A percentile compares a stretch with the other conserved stretches of the same genome.
These are phyloP conservation scores for Thaleichthys pacificus DNA, from an alignment of 2,797 vertebrate genomes.

Conservation along the genomic window DNA sequence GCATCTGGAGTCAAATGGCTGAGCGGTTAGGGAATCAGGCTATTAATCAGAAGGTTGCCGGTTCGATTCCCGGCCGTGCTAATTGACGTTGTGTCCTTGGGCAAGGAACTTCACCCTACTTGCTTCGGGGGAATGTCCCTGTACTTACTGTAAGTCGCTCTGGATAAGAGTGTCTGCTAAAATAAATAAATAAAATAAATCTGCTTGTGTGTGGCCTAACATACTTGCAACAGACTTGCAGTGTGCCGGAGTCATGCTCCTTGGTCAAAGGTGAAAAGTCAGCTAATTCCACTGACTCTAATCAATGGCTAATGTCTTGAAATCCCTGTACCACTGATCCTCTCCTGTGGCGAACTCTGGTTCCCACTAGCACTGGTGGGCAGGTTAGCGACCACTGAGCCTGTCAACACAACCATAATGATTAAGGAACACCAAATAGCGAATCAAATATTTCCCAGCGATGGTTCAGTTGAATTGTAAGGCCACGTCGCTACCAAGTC, in stretches of 20 bases:
- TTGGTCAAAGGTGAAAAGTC: background rate
- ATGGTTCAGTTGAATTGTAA: no score
- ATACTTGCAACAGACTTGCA: background rate
- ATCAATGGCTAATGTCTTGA: slow-evolving; percentile 1
- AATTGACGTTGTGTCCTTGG: background rate
- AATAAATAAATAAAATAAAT: background rate
- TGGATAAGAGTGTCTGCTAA: background rate
- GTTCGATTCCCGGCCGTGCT: no score
- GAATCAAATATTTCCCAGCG: no score
- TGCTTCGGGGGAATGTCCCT: no score
- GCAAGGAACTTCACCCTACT: no score
- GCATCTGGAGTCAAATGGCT: no score
- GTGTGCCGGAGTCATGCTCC: background rate
- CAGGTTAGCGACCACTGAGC: background rate
- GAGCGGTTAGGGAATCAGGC: no score
- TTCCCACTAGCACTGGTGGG: background rate
- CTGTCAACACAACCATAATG: background rate
- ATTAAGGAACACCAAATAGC: background rate
- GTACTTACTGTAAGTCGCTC: background rate
- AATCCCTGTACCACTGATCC: slow-evolving; percentile 1
- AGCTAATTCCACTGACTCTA: background rate
- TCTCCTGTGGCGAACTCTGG: background rate
- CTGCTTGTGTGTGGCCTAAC: background rate
- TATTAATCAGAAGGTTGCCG: no score
- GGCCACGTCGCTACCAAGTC: no score